A percentile compares a stretch with the other conserved stretches of the same genome.
These are phyloP conservation scores for Myotis lucifugus DNA, from an alignment of 2,113 vertebrate genomes.

Conservation along the genomic window DNA sequence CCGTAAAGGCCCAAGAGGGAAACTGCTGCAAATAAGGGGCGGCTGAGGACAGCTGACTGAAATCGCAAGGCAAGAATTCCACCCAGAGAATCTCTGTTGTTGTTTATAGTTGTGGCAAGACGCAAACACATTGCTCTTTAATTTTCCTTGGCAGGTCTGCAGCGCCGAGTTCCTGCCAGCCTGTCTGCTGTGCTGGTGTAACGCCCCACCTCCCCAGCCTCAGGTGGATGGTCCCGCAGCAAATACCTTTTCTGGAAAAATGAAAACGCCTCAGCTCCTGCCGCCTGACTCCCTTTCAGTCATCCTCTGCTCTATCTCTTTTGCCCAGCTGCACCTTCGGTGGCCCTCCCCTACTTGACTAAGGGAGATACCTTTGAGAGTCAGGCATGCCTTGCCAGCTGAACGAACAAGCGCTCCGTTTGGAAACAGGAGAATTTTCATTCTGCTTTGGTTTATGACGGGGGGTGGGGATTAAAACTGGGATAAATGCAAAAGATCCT, in stretches of 20 bases:
- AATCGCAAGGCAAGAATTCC: constrained; percentile 71
- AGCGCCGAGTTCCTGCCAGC: constrained; percentile 65
- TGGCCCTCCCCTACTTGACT: constrained; percentile 78
- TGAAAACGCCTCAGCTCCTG: not conserved
- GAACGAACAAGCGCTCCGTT: constrained; percentile 66
- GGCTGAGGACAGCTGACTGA: constrained; percentile 70
- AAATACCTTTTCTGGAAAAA: constrained; percentile 69
- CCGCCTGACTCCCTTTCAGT: constrained; percentile 57
- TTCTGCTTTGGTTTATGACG: constrained; percentile 79
- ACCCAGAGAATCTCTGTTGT: constrained; percentile 56
- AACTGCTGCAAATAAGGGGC: not conserved
- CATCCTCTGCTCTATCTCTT: constrained; percentile 76
- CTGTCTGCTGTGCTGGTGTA: constrained; percentile 15
- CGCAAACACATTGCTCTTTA: constrained; percentile 77
- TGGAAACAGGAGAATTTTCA: constrained; percentile 80
- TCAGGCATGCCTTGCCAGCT: constrained; percentile 42
- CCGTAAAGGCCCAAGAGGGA: constrained; percentile 53
- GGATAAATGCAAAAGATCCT: constrained; percentile 70
- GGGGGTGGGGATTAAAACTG: constrained; percentile 65
- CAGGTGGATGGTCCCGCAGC: constrained; percentile 68
- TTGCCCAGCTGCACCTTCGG: constrained; percentile 75
- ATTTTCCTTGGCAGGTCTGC: constrained; percentile 79
- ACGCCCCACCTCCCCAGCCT: constrained; percentile 6
- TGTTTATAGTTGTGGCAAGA: constrained; percentile 75
- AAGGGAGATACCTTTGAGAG: constrained; percentile 83